Percentiles rank a stretch among this genome's conserved stretches.
phyloP scores from a whole-genome alignment of 2,888 invertebrate genomes.

The Maniola hyperantus region DNA sequence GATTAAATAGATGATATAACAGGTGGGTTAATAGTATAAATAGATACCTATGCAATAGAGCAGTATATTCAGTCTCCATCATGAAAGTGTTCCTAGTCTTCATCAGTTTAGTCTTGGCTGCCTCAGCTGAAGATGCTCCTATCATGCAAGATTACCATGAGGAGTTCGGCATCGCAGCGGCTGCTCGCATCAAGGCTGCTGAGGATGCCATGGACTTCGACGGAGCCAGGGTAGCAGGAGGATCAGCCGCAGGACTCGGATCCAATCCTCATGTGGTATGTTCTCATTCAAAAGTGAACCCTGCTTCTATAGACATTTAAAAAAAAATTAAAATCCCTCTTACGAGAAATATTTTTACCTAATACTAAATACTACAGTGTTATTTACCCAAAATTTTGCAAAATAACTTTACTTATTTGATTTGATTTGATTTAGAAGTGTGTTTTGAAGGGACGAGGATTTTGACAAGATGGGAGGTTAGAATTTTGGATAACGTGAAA shows the following conservation, averaged over 20 bases:
- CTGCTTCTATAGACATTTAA: too few relatives aligned
- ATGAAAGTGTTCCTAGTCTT: conserved; percentile 10
- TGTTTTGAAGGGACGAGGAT: too few relatives aligned
- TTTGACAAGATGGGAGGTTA: too few relatives aligned
- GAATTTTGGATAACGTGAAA: too few relatives aligned
- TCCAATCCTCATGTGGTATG: conserved; percentile 6
- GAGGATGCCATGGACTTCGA: conserved; percentile 23
- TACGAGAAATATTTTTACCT: too few relatives aligned
- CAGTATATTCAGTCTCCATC: not conserved
- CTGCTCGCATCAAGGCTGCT: conserved; percentile 3
- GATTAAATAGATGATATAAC: not conserved
- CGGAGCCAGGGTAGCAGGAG: conserved; percentile 15
- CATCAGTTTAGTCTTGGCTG: not conserved
- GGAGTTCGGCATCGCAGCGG: conserved; percentile 10
- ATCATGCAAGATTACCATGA: conserved; percentile 18
- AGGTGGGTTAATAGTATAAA: not conserved
- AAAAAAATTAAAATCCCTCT: too few relatives aligned
- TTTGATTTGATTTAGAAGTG: too few relatives aligned
- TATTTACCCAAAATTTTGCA: too few relatives aligned
- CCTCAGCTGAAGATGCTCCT: conserved; percentile 7
- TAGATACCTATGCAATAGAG: not conserved
- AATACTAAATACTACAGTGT: too few relatives aligned
- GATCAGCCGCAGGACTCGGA: not conserved
- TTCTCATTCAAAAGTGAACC: not conserved
- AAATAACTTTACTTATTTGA: too few relatives aligned